Base-by-base conservation (phyloP, 23 tunicate genomes). In the Aplidium turbinatum region DNA sequence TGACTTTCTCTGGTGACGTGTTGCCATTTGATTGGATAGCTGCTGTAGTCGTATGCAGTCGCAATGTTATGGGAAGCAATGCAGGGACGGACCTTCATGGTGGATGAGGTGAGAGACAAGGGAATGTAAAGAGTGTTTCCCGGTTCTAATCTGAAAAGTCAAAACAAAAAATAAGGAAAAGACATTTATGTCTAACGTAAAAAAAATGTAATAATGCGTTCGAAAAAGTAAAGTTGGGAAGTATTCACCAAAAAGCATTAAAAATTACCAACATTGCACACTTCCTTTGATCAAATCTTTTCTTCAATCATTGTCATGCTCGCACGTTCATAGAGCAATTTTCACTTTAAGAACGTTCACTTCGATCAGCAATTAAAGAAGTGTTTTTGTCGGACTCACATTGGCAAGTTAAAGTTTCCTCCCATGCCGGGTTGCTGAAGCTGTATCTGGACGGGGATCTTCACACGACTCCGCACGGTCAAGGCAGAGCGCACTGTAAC, bases 401-500 rank as follows among this genome's bases (percentile, higher is more conserved):
- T 70, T 50, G 85, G 85, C 69, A 80, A 19, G 5, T 78, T 47
- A 28, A 35, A 26, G 23, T 35, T 7, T 6, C 31, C 26, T 16
- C 24, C 24, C 9, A n/a, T n/a, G n/a, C n/a, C n/a, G n/a, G 19
- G 7, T 18, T 27, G 18, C 3, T 7, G 5, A 27, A 91, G 78
- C 39, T 57, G 72, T 0, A 91, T 25, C 54, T 91, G 87, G 9
- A 91, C 57, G 0, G 97, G 97, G 2, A 91, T 73, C 47, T 91
- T 91, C 48, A 91, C 86, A 32, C 80, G 63, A 38, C 86, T 78
- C 74, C 77, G 70, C 2, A 91, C 81, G 18, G 77, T 79, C 0
- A 95, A 82, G 1, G 99, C 99, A 1, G 96, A 88, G 3, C 99
- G 79, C 18, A 95, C 86, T 4, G 96, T 95, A 0, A 95, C 82